A percentile compares a stretch with the other conserved stretches of the same genome.
phyloP scores from a whole-genome alignment of 2,888 invertebrate genomes.

The Lamproptera curius region DNA sequence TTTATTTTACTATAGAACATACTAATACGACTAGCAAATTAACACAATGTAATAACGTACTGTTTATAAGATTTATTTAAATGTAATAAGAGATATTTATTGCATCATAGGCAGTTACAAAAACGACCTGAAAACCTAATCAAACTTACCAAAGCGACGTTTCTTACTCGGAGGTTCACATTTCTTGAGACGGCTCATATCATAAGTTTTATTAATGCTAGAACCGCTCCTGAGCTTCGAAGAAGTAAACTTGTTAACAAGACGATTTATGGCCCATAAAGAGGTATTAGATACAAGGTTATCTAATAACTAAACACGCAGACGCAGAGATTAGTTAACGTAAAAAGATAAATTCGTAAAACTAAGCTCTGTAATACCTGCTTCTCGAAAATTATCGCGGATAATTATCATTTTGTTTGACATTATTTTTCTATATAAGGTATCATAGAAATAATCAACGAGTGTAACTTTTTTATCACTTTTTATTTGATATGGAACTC shows the following conservation, averaged over 20 bases:
- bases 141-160: not conserved
- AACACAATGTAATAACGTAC: too few relatives aligned
- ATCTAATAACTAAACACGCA: not conserved
- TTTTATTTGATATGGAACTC: not conserved
- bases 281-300: slow-evolving; percentile 1
- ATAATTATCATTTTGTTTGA: not conserved
- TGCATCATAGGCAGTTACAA: too few relatives aligned
- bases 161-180: not conserved
- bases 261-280: slow-evolving; percentile 8
- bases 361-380: not conserved
- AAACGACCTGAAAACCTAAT: not conserved
- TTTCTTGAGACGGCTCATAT: slow-evolving; percentile 1
- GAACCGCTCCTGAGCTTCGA: slow-evolving; percentile 2
- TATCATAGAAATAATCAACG: not conserved
- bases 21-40: too few relatives aligned
- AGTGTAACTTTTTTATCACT: not conserved
- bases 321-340: not conserved
- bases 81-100: too few relatives aligned
- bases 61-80: too few relatives aligned
- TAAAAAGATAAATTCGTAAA: not conserved
- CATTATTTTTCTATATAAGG: not conserved
- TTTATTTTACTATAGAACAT: too few relatives aligned
- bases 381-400: not conserved
- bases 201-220: slow-evolving; percentile 13
- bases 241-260: slow-evolving; percentile 13